Percentiles rank a stretch among this genome's conserved stretches.
phyloP scores from a whole-genome alignment of 1,140 invertebrate genomes.

The Pogonomyrmex californicus region DNA sequence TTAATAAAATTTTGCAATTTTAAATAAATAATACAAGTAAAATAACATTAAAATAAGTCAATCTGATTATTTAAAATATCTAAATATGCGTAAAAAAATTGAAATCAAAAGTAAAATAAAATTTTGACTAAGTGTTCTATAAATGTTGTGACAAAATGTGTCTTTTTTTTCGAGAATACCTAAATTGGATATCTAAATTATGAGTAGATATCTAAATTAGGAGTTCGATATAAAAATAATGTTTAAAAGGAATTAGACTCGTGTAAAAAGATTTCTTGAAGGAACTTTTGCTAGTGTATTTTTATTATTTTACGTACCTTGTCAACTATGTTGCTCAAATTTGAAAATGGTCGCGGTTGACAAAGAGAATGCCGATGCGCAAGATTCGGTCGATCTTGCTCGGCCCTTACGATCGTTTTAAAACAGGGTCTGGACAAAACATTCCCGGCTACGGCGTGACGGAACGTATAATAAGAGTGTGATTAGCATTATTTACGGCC shows the following conservation, averaged over 20 bases:
- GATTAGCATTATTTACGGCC: conserved; percentile 87
- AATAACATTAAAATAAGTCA: too few species aligned
- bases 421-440: conserved; percentile 82
- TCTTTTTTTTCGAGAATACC: too few species aligned
- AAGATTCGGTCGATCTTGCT: background rate
- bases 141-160: too few species aligned
- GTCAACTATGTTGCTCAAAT: background rate
- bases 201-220: background rate
- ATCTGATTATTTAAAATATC: too few species aligned
- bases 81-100: too few species aligned
- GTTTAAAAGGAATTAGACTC: background rate
- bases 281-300: background rate
- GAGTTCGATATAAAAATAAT: background rate
- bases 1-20: too few species aligned
- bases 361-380: conserved; percentile 8
- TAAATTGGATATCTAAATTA: too few species aligned
- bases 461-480: conserved; percentile 86
- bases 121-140: too few species aligned
- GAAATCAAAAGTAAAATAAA: too few species aligned
- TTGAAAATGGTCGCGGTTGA: background rate
- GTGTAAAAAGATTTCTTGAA: background rate
- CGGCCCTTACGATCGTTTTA: conserved; percentile 36
- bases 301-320: background rate
- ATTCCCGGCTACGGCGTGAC: conserved; percentile 78
- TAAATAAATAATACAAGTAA: too few species aligned